A percentile compares a stretch with the other conserved stretches of the same genome.
Evolutionary conservation across 2,888 invertebrate genomes (phyloP).

Genomic region (Nematopogon swammerdamellus): DNA sequence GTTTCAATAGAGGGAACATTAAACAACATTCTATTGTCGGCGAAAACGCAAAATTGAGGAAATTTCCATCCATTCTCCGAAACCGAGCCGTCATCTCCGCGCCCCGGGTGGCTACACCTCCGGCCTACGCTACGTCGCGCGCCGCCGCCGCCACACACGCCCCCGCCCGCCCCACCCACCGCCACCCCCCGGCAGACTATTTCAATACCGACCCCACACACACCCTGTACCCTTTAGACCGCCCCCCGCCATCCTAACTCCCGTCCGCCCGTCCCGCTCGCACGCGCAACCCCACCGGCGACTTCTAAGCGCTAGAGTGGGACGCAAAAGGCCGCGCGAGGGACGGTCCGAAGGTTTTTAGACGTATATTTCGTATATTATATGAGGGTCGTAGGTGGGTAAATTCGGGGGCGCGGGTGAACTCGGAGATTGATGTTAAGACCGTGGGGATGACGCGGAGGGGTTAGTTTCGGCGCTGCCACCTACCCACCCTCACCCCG

Average conservation of each 20-base stretch:
- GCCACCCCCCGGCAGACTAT: no score
- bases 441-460: constrained; percentile 24
- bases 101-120: constrained; percentile 5
- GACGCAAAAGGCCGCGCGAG: constrained; percentile 24
- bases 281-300: no score
- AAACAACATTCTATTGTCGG: constrained; percentile 55
- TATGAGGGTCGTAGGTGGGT: constrained; percentile 53
- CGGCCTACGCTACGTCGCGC: no score
- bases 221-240: no score
- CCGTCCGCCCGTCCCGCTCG: no score
- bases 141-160: no score
- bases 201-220: no score
- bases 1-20: constrained; percentile 31
- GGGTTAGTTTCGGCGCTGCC: constrained; percentile 48
- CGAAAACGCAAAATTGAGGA: constrained; percentile 57
- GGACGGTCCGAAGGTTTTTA: constrained; percentile 52
- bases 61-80: constrained; percentile 56
- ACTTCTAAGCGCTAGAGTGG: no score
- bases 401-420: constrained; percentile 37
- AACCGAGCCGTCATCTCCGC: constrained; percentile 10
- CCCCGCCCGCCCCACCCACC: no score
- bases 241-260: no score
- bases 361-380: constrained; percentile 58
- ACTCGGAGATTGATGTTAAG: constrained; percentile 49
- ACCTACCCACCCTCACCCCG: constrained; percentile 24